A percentile compares a stretch with the other conserved stretches of the same genome.
phyloP scores from a whole-genome alignment of 2,113 vertebrate species.

The Ahaetulla prasina region DNA sequence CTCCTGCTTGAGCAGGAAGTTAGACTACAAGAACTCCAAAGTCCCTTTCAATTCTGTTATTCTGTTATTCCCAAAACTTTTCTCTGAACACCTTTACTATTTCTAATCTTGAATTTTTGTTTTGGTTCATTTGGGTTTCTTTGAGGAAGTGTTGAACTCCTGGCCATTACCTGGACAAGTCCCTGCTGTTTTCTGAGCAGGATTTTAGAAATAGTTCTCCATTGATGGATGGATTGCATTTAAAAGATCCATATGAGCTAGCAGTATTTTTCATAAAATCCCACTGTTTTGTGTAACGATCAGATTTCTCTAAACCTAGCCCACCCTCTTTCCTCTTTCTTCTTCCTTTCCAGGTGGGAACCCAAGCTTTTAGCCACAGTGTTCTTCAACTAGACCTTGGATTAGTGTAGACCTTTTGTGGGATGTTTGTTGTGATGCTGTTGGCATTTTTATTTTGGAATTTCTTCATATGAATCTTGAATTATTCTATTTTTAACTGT shows the following conservation, averaged over 20 bases:
- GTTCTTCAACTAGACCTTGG: not conserved
- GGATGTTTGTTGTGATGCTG: not conserved
- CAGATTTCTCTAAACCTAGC: not conserved
- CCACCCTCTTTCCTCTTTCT: not conserved
- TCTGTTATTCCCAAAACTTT: not conserved
- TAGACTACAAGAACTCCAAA: not conserved
- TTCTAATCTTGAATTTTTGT: not conserved
- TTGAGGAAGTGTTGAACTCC: not conserved
- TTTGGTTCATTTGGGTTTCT: not conserved
- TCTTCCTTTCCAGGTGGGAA: not conserved
- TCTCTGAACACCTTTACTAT: not conserved
- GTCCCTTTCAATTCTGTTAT: not conserved
- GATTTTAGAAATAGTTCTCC: not conserved
- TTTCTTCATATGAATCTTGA: not conserved
- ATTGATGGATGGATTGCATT: not conserved
- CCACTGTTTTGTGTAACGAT: not conserved
- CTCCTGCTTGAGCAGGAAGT: not conserved
- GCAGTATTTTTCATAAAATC: not conserved
- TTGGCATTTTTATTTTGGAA: not conserved
- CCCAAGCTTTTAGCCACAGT: not conserved
- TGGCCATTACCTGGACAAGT: not conserved
- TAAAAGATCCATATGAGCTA: not conserved
- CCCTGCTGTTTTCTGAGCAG: not conserved
- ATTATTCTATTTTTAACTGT: not conserved
- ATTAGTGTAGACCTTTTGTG: not conserved